Conservation (phyloP, 2,797 vertebrate species). For the Micrastur ruficollis region DNA sequence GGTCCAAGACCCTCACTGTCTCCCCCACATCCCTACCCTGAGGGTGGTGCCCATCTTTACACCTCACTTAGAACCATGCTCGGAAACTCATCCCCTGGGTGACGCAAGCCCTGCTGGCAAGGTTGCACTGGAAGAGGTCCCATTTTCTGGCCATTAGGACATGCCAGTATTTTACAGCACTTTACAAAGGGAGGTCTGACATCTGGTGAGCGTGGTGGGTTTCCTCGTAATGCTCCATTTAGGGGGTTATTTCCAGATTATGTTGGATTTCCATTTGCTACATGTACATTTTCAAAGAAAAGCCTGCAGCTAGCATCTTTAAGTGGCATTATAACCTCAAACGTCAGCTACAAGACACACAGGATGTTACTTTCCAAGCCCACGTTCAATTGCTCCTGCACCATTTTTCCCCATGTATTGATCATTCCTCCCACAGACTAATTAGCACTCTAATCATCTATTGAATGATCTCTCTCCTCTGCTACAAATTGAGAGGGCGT, state of each 20-base stretch:
- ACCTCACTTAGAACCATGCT: accelerated
- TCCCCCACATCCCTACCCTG: neutral
- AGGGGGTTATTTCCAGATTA: neutral
- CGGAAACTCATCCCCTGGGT: neutral
- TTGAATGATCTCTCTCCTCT: neutral
- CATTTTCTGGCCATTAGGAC: neutral
- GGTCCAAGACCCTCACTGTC: accelerated
- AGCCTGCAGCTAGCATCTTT: neutral
- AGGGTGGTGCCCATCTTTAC: neutral
- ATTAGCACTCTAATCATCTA: neutral
- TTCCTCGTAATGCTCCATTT: neutral
- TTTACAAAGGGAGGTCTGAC: neutral
- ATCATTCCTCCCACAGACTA: neutral
- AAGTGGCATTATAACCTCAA: neutral
- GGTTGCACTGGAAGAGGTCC: neutral
- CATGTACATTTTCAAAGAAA: neutral
- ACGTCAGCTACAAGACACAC: neutral
- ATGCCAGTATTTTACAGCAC: neutral
- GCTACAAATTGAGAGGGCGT: accelerated
- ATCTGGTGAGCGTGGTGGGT: neutral
- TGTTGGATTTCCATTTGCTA: neutral
- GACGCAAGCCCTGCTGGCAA: neutral
- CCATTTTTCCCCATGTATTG: neutral
- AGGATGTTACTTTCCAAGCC: neutral
- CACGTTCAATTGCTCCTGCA: neutral